Evolutionary conservation across 92 coral and sea anemone species (phyloP).

Genomic region (Porites rus): DNA sequence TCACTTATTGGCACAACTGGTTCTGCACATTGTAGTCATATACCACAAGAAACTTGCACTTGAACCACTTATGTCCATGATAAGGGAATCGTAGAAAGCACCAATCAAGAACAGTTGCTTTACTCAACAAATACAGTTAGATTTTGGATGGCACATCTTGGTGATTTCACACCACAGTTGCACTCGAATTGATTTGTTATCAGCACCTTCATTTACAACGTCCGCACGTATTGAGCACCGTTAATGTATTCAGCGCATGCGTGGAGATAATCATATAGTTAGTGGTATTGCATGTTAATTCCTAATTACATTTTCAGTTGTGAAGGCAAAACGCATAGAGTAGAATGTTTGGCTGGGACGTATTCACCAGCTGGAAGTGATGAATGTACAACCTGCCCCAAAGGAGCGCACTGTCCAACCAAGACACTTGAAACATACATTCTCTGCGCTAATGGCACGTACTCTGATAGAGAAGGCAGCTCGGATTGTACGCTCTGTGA

Average conservation of each 20-base stretch:
- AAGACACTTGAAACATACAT: conserved; percentile 52
- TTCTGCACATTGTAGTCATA: too few species aligned
- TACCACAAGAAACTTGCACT: too few species aligned
- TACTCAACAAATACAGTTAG: too few species aligned
- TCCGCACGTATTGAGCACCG: not conserved
- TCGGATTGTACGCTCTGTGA: conserved; percentile 73
- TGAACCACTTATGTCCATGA: too few species aligned
- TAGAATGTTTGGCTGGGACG: conserved; percentile 64
- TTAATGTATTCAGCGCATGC: not conserved
- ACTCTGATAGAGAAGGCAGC: conserved; percentile 28
- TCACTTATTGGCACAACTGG: too few species aligned
- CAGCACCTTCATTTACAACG: not conserved
- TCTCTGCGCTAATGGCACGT: conserved; percentile 87
- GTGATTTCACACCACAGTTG: too few species aligned
- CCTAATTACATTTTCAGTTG: conserved; percentile 47
- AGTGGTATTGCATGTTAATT: too few species aligned
- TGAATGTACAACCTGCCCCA: conserved; percentile 76
- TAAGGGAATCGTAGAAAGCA: too few species aligned
- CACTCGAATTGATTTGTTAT: too few species aligned
- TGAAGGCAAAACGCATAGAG: conserved; percentile 59
- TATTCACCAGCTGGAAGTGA: conserved; percentile 70
- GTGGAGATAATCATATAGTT: not conserved
- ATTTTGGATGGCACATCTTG: too few species aligned
- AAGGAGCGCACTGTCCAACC: conserved; percentile 83
- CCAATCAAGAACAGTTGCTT: too few species aligned